Evolutionary conservation across 2,113 vertebrate genomes (phyloP).

Genomic region (Platichthys stellatus): DNA sequence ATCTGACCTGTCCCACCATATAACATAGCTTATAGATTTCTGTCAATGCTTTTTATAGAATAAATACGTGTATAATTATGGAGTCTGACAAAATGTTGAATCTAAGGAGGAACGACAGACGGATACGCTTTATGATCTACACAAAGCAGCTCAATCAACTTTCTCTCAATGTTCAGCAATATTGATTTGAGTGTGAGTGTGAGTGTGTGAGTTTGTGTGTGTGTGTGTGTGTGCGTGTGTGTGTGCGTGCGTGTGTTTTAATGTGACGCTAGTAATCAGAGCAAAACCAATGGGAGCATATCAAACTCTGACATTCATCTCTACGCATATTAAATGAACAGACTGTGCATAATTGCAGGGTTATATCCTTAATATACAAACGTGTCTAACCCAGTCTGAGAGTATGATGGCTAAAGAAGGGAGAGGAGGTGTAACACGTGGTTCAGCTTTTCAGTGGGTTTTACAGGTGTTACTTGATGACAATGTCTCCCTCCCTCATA

Average conservation of each 20-base stretch:
- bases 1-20: not conserved
- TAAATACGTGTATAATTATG: constrained; percentile 6
- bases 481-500: not conserved
- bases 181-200: constrained; percentile 26
- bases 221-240: constrained; percentile 6
- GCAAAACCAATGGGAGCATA: constrained; percentile 53
- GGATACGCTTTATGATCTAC: constrained; percentile 33
- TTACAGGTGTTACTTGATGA: constrained; percentile 34
- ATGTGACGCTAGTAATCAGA: constrained; percentile 15
- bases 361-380: constrained; percentile 16
- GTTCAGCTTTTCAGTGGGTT: constrained; percentile 3
- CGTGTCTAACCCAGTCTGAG: constrained; percentile 16
- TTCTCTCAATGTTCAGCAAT: constrained; percentile 18
- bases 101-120: constrained; percentile 7
- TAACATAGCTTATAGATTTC: not conserved
- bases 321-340: constrained; percentile 40
- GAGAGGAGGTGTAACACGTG: constrained; percentile 5
- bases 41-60: not conserved
- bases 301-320: constrained; percentile 57
- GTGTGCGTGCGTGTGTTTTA: constrained; percentile 9
- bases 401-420: too few relatives aligned
- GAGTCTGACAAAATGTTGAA: constrained; percentile 16
- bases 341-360: constrained; percentile 15
- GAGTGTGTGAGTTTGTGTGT: constrained; percentile 10
- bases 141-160: constrained; percentile 27